phyloP scores from a whole-genome alignment of 2,113 vertebrate species.

The Corvus moneduloides region DNA sequence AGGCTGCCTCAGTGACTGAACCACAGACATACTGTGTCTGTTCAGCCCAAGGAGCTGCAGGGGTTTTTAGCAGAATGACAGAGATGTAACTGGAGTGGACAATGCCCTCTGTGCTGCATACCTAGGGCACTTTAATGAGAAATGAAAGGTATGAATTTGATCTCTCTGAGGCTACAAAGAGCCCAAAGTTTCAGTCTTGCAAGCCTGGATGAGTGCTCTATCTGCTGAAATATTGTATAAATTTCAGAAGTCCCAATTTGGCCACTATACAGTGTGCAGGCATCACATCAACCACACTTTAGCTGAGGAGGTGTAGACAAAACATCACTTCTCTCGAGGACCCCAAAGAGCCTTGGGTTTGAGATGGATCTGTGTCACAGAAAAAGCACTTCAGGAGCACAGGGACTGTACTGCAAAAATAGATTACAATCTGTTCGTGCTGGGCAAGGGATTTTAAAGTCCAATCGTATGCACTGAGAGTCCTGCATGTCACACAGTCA shows the following conservation, averaged over 20 bases:
- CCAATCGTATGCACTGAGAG: not conserved
- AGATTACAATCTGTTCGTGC: not conserved
- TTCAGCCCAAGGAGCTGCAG: not conserved
- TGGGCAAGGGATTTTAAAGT: not conserved
- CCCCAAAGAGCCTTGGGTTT: not conserved
- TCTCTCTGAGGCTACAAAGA: not conserved
- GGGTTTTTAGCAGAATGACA: not conserved
- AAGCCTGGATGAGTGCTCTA: slow-evolving; percentile 15
- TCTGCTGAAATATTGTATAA: slow-evolving; percentile 22
- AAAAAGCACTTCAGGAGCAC: not conserved
- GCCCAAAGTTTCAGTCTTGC: not conserved
- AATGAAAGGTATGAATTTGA: slow-evolving; percentile 33
- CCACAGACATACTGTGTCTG: not conserved
- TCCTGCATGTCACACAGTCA: not conserved
- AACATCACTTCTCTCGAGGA: not conserved
- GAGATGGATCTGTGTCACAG: not conserved
- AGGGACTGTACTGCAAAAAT: not conserved
- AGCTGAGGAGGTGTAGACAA: not conserved
- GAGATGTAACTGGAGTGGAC: not conserved
- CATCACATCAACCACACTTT: not conserved
- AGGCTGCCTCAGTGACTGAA: not conserved
- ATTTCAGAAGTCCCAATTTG: not conserved
- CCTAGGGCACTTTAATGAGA: not conserved
- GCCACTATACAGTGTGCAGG: not conserved
- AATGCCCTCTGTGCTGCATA: not conserved